These are phyloP conservation scores for Karalla daura DNA, from an alignment of 2,797 vertebrate species.

Conservation along the genomic window DNA sequence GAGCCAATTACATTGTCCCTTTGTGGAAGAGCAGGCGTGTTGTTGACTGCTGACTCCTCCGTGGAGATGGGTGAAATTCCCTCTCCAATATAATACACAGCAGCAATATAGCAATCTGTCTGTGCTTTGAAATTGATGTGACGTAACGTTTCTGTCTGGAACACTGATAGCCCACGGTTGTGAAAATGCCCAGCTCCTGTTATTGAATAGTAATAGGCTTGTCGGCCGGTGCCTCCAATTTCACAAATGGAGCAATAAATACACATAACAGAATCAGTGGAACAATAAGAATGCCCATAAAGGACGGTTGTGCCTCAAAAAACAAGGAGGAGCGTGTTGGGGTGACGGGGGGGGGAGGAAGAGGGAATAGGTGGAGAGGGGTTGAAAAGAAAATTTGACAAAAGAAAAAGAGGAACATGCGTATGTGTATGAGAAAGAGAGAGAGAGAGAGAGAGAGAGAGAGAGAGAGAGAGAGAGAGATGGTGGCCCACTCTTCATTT, in stretches of 20 bases:
- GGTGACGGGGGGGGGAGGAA: background rate
- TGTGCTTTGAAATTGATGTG: constrained; percentile 65
- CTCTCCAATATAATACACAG: constrained; percentile 45
- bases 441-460: constrained; percentile 14
- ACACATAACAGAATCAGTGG: constrained; percentile 76
- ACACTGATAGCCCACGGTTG: constrained; percentile 68
- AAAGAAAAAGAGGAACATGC: constrained; percentile 65
- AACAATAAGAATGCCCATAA: constrained; percentile 76
- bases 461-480: constrained; percentile 46
- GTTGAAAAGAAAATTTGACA: constrained; percentile 62
- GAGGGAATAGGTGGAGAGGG: background rate
- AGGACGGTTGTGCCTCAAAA: constrained; percentile 63
- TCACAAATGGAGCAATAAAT: constrained; percentile 84
- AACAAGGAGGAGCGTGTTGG: constrained; percentile 36
- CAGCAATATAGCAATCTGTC: constrained; percentile 53
- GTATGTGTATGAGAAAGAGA: constrained; percentile 23
- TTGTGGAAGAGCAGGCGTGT: constrained; percentile 38
- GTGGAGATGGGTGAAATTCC: constrained; percentile 26
- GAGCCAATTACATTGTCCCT: constrained; percentile 39
- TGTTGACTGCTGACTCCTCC: constrained; percentile 44
- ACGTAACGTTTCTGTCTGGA: constrained; percentile 72
- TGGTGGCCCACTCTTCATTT: constrained; percentile 82
- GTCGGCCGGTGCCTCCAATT: constrained; percentile 78
- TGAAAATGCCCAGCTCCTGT: constrained; percentile 76
- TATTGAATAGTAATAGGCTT: constrained; percentile 81